Evolutionary conservation across 2,797 vertebrate species (phyloP).

Genomic region (Labeo calbasu): DNA sequence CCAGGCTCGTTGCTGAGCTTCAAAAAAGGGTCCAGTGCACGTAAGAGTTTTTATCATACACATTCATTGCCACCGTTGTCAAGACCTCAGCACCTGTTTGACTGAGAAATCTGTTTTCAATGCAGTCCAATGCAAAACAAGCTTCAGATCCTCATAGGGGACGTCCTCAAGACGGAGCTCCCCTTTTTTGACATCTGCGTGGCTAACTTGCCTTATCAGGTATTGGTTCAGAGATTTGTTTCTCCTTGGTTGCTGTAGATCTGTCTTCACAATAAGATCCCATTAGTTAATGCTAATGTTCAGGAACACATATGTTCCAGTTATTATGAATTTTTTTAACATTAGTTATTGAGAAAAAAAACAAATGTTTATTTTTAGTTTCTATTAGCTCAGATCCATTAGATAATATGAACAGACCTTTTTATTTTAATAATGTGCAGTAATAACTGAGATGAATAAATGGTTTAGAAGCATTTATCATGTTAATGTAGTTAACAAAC

Average conservation of each 20-base stretch:
- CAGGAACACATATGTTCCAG: not conserved
- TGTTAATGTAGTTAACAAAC: not conserved
- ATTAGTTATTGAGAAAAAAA: not conserved
- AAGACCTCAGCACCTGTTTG: not conserved
- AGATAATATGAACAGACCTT: not conserved
- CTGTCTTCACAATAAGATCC: not conserved
- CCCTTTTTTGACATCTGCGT: constrained; percentile 97
- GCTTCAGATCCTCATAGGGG: constrained; percentile 93
- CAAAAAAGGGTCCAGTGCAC: constrained; percentile 98
- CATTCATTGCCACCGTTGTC: not conserved
- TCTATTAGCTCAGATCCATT: not conserved
- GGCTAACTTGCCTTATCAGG: constrained; percentile 98
- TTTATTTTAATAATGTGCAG: not conserved
- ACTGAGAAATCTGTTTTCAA: not conserved
- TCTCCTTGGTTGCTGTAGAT: not conserved
- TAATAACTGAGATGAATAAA: not conserved
- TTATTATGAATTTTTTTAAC: not conserved
- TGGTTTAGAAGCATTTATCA: not conserved
- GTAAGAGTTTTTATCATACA: constrained; percentile 77
- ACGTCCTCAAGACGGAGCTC: constrained; percentile 91
- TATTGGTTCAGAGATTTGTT: constrained; percentile 59
- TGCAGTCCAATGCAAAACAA: constrained; percentile 88
- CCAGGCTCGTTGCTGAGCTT: constrained; percentile 93
- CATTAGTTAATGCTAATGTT: not conserved
- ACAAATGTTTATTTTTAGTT: not conserved